A percentile compares a stretch with the other conserved stretches of the same genome.
Conservation (phyloP, 2,797 vertebrate species). For the Bovichtus diacanthus region DNA sequence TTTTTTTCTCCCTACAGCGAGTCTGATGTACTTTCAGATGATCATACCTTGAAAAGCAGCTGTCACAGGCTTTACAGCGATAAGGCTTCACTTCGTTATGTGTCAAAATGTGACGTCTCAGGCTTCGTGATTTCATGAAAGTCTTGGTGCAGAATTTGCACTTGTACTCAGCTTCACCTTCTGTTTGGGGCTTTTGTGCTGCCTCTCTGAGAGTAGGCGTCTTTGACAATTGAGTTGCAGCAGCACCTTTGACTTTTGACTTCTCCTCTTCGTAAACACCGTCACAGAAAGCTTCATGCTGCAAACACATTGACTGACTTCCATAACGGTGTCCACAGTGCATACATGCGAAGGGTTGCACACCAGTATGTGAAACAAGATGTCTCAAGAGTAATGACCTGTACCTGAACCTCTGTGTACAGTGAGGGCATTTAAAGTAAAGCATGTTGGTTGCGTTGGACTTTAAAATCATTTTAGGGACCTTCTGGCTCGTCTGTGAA, state of each 20-base stretch:
- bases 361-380: constrained; percentile 72
- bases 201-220: constrained; percentile 30
- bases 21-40: constrained; percentile 83
- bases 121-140: constrained; percentile 80
- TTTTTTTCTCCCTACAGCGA: constrained; percentile 79
- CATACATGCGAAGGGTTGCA: constrained; percentile 75
- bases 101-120: constrained; percentile 86
- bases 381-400: constrained; percentile 79
- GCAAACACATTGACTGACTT: constrained; percentile 58
- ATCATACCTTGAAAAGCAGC: constrained; percentile 86
- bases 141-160: constrained; percentile 87
- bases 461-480: constrained; percentile 6
- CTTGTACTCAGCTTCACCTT: constrained; percentile 68
- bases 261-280: constrained; percentile 32
- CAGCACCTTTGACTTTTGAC: constrained; percentile 36
- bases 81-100: constrained; percentile 89
- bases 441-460: constrained; percentile 15
- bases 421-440: constrained; percentile 77
- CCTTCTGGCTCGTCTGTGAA: background rate
- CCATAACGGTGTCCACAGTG: constrained; percentile 79
- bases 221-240: constrained; percentile 12
- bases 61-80: constrained; percentile 85
- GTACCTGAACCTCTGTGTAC: constrained; percentile 75
- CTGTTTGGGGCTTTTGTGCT: constrained; percentile 21
- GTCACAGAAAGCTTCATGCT: constrained; percentile 82